Evolutionary conservation across 2,888 invertebrate species (phyloP).

Genomic region (Fragum sueziense): DNA sequence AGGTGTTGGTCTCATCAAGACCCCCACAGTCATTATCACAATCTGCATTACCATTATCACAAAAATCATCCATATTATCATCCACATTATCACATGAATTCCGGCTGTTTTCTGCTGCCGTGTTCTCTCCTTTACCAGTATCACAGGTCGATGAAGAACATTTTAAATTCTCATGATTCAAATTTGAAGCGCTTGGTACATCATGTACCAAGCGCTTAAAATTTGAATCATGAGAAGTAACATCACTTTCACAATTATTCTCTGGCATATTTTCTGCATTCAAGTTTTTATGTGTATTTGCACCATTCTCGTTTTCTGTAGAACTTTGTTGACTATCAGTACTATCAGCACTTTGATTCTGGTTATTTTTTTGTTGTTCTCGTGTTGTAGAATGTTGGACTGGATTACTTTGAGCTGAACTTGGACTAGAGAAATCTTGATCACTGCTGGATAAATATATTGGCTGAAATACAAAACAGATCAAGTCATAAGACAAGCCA

Average conservation of each 20-base stretch:
- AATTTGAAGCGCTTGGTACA: neutral
- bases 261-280: too few relatives aligned
- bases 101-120: too few relatives aligned
- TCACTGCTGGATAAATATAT: slow-evolving; percentile 52
- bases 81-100: neutral
- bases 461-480: slow-evolving; percentile 60
- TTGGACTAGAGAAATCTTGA: slow-evolving; percentile 8
- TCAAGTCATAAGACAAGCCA: too few relatives aligned
- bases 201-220: neutral
- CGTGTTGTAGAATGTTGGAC: neutral
- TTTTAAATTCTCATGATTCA: neutral
- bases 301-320: neutral
- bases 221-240: neutral
- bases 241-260: too few relatives aligned
- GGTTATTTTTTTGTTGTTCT: neutral
- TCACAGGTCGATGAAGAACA: neutral
- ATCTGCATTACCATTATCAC: neutral
- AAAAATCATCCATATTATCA: neutral
- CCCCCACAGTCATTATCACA: neutral
- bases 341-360: neutral
- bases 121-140: neutral
- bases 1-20: slow-evolving; percentile 78
- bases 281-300: too few relatives aligned
- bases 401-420: neutral
- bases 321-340: neutral